Base-by-base conservation (phyloP, 2,888 invertebrate genomes). In the Leptinotarsa tumamoca region DNA sequence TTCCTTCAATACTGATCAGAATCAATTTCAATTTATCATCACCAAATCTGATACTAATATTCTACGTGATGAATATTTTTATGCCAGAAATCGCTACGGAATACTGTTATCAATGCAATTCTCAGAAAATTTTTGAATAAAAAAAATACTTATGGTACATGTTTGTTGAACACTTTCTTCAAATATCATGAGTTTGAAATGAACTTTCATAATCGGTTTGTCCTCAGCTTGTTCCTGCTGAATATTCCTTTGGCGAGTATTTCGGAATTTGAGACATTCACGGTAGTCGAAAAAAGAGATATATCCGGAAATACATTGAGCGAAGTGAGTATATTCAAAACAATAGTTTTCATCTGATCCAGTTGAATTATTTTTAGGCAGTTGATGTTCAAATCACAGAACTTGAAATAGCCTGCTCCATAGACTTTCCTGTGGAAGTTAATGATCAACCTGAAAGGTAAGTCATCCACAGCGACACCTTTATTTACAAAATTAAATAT, bases 171-270 rank as follows among this genome's bases (percentile, higher is more conserved):
- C 7, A 33, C 1, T 33, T 7, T 1, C 7, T 33, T 33, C 33
- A 7, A 33, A 33, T 2, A 33, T 33, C 7, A 33, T 33, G 33
- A 33, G 10, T 18, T 4, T 14, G 15, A 18, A 23, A 68, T n/a
- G 10, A 52, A 78, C 71, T 73, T 74, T 71, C 56, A 5, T 33
- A 27, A 27, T 27, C 27, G 27, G 5, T 71, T 75, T 50, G 10
- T 67, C 79, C 83, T 74, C 74, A 89, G 88, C 76, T 82, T 89
- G 4, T 85, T 86, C 74, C 80, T 88, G 67, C 83, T 85, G 72
- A 87, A 89, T 74, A 83, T 89, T 71, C 89, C 89, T 1, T 74
- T 85, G 49, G 81, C 79, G 10, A 85, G 88, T 67, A 75, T 89
- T 51, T 74, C 75, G 15, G 80, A 79, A 74, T 74, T 78, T 17